These are phyloP conservation scores for Corydoras sp. DNA, from an alignment of 2,113 vertebrate species.

Conservation along the genomic window DNA sequence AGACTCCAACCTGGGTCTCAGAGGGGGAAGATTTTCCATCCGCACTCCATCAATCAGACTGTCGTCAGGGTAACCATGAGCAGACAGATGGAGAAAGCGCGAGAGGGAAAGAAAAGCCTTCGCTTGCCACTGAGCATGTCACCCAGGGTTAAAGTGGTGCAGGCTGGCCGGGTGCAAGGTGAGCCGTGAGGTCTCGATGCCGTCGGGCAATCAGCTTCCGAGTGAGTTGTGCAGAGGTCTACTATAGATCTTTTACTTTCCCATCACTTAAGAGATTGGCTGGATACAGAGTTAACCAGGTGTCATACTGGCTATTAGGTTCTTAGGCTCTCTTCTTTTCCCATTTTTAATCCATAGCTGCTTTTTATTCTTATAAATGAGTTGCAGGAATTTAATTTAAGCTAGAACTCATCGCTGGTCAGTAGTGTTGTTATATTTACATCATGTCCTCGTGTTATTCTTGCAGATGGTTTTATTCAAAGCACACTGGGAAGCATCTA, in stretches of 20 bases:
- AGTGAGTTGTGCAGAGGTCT: no score
- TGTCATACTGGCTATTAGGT: no score
- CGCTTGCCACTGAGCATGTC: neutral
- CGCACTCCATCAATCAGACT: neutral
- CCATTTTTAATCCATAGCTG: no score
- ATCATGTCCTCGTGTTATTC: no score
- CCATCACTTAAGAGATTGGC: neutral
- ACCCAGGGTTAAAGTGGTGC: slow-evolving; percentile 16
- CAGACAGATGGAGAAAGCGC: neutral
- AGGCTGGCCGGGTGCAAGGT: slow-evolving; percentile 29
- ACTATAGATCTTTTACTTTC: slow-evolving; percentile 8
- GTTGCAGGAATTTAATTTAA: no score
- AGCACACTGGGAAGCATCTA: no score
- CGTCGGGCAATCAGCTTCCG: no score
- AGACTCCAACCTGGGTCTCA: neutral
- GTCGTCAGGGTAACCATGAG: slow-evolving; percentile 3
- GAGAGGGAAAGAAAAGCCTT: neutral
- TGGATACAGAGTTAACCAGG: neutral
- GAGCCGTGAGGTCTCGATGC: neutral
- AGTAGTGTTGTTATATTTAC: no score
- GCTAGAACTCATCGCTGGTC: no score
- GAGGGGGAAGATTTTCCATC: neutral
- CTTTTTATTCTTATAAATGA: no score
- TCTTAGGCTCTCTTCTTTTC: no score
- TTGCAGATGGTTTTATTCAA: no score